Percentiles rank a stretch among this genome's conserved stretches.
phyloP scores from a whole-genome alignment of 1,140 invertebrate genomes.

The Aphelinus certus region DNA sequence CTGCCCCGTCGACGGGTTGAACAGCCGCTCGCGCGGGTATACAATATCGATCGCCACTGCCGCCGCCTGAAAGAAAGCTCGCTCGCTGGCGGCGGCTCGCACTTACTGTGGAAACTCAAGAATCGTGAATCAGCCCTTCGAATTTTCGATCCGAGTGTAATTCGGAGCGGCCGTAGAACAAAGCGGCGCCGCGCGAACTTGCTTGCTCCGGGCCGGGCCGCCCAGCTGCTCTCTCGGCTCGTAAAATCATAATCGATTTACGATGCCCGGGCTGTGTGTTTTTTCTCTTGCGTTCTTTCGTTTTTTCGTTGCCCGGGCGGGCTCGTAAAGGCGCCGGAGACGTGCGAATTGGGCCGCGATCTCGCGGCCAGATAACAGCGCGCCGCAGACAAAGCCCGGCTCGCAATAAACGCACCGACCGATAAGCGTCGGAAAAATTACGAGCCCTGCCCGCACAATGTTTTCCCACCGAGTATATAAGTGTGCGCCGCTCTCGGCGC shows the following conservation, averaged over 20 bases:
- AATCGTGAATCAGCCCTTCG: neutral
- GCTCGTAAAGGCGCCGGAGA: neutral
- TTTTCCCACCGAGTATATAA: no score
- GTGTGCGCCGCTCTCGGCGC: no score
- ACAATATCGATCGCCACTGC: no score
- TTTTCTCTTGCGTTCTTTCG: constrained; percentile 9
- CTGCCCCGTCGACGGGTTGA: no score
- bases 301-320: constrained; percentile 11
- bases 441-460: no score
- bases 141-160: neutral
- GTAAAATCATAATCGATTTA: constrained; percentile 61
- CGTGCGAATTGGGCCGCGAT: constrained; percentile 31
- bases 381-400: no score
- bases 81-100: no score
- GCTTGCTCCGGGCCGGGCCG: no score
- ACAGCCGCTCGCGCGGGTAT: no score
- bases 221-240: neutral
- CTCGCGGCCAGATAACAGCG: constrained; percentile 12
- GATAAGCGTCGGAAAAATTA: no score
- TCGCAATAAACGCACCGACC: no score
- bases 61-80: no score
- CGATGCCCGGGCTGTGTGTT: constrained; percentile 29
- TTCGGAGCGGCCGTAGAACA: neutral
- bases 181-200: neutral
- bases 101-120: neutral